Evolutionary conservation across 1,140 invertebrate species (phyloP).

Genomic region (Trachymyrmex cornetzi): DNA sequence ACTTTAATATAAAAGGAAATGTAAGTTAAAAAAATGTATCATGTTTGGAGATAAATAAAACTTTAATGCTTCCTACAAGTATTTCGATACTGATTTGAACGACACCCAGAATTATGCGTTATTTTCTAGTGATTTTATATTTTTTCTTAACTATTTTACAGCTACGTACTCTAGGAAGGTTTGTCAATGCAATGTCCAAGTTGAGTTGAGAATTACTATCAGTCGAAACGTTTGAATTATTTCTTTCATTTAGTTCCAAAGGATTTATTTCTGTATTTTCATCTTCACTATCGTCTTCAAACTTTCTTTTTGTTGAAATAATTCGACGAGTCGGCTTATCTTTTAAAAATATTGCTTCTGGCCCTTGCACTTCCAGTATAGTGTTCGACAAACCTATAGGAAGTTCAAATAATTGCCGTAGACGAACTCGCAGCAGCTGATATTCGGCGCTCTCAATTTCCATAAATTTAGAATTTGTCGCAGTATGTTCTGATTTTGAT

Average conservation of each 20-base stretch:
- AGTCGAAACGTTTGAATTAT: neutral
- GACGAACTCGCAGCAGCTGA: constrained; percentile 77
- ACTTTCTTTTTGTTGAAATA: constrained; percentile 6
- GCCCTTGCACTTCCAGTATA: constrained; percentile 26
- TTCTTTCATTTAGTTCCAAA: neutral
- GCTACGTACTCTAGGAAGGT: neutral
- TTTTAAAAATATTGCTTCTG: constrained; percentile 17
- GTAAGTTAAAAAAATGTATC: constrained; percentile 2
- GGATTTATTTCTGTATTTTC: neutral
- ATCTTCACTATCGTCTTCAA: too few species aligned
- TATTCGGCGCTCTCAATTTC: constrained; percentile 65
- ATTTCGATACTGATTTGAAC: neutral
- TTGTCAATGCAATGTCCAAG: too few species aligned
- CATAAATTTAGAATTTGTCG: neutral
- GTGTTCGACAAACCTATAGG: constrained; percentile 78
- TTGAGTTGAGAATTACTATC: neutral
- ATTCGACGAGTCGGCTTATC: neutral
- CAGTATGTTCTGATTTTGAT: neutral
- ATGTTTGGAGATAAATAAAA: constrained; percentile 43
- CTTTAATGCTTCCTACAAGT: constrained; percentile 23
- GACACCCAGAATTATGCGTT: neutral
- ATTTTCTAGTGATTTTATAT: neutral
- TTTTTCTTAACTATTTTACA: neutral
- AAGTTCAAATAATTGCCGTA: constrained; percentile 81
- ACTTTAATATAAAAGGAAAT: constrained; percentile 30